A percentile compares a stretch with the other conserved stretches of the same genome.
phyloP scores from a whole-genome alignment of 1,140 invertebrate species.

The Monochamus saltuarius region DNA sequence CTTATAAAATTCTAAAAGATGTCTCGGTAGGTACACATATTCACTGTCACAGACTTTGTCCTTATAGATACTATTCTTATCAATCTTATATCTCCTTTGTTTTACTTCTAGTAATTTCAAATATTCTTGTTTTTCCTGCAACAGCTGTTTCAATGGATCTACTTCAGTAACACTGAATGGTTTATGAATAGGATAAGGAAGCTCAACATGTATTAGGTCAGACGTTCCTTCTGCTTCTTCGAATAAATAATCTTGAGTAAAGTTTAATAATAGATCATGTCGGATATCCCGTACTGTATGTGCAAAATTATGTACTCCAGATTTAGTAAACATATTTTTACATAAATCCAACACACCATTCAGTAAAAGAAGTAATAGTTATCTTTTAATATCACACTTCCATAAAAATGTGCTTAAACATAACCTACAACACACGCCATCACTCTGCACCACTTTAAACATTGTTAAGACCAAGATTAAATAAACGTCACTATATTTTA shows the following conservation, averaged over 20 bases:
- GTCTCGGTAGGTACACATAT: slow-evolving; percentile 11
- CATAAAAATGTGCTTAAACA: no score
- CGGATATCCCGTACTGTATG: background rate
- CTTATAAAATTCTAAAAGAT: slow-evolving; percentile 8
- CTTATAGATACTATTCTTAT: slow-evolving; percentile 1
- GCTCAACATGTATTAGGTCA: slow-evolving; percentile 1
- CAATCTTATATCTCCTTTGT: slow-evolving; percentile 2
- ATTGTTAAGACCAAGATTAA: no score
- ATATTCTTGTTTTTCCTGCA: slow-evolving; percentile 11
- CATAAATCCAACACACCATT: no score
- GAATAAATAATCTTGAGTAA: slow-evolving; percentile 8
- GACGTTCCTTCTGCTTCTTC: slow-evolving; percentile 11
- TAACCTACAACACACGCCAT: no score
- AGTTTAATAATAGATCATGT: slow-evolving; percentile 9
- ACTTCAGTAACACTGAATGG: slow-evolving; percentile 3
- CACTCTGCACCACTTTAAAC: no score
- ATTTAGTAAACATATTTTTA: background rate
- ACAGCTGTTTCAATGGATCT: slow-evolving; percentile 1
- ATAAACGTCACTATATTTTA: no score
- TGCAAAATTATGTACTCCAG: background rate
- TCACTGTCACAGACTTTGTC: background rate
- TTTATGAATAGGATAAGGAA: slow-evolving; percentile 13
- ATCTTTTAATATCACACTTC: no score
- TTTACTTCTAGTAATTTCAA: background rate
- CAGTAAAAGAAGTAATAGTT: no score